Evolutionary conservation across 2,797 vertebrate species (phyloP).

Genomic region (Anabacerthia variegaticeps): DNA sequence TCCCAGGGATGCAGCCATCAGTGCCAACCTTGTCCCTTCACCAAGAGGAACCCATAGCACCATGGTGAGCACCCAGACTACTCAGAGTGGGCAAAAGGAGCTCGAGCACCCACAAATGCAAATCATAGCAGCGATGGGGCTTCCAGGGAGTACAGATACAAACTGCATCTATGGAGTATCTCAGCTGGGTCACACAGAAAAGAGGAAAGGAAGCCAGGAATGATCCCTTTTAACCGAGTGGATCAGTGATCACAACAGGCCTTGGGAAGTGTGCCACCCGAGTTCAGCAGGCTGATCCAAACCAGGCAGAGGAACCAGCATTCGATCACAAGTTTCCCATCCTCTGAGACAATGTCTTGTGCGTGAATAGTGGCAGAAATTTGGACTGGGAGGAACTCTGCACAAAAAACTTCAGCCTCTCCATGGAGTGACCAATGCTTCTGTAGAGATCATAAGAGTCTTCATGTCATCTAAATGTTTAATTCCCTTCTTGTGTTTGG

Average conservation of each 20-base stretch:
- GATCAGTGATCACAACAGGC: background rate
- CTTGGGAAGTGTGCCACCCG: accelerated
- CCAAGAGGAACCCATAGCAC: background rate
- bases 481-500: background rate
- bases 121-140: background rate
- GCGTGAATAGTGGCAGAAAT: background rate
- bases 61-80: background rate
- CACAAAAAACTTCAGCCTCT: background rate
- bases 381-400: background rate
- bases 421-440: background rate
- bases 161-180: background rate
- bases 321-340: background rate
- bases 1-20: background rate
- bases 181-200: background rate
- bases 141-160: background rate
- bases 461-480: background rate
- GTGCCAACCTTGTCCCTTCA: background rate
- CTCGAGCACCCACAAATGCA: background rate
- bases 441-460: background rate
- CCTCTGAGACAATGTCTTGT: background rate
- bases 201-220: background rate
- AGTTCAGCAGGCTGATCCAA: background rate
- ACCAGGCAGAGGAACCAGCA: background rate
- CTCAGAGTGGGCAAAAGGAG: background rate
- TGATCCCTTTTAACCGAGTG: background rate